Conservation (phyloP, 2,113 vertebrate genomes). For the Podiceps cristatus region DNA sequence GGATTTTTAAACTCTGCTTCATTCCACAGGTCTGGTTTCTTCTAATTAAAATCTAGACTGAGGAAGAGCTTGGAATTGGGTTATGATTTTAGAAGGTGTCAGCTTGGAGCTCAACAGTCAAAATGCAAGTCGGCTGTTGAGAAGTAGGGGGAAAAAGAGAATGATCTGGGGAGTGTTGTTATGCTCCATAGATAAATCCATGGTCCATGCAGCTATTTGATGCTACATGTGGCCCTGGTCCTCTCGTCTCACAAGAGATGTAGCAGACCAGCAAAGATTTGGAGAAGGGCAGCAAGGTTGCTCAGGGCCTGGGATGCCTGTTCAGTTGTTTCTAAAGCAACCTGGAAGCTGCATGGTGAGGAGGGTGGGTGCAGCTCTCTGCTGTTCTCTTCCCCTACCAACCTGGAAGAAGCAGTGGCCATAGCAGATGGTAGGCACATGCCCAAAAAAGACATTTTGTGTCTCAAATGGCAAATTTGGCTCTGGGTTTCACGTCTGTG, state of each 20-base stretch:
- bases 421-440: neutral
- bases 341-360: neutral
- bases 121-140: neutral
- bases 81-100: neutral
- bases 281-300: neutral
- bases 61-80: neutral
- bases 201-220: neutral
- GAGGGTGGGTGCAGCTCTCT: neutral
- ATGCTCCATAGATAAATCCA: neutral
- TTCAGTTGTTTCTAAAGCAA: neutral
- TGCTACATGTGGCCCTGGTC: neutral
- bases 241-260: neutral
- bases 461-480: neutral
- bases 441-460: neutral
- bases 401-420: neutral
- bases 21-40: neutral
- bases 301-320: neutral
- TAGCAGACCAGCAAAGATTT: neutral
- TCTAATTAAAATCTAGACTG: neutral
- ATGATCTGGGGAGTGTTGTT: rapidly evolving
- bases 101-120: neutral
- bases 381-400: neutral
- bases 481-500: rapidly evolving
- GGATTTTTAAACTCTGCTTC: neutral
- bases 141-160: neutral